phyloP scores from a whole-genome alignment of 1,140 invertebrate genomes.

The Drosophila cardini region DNA sequence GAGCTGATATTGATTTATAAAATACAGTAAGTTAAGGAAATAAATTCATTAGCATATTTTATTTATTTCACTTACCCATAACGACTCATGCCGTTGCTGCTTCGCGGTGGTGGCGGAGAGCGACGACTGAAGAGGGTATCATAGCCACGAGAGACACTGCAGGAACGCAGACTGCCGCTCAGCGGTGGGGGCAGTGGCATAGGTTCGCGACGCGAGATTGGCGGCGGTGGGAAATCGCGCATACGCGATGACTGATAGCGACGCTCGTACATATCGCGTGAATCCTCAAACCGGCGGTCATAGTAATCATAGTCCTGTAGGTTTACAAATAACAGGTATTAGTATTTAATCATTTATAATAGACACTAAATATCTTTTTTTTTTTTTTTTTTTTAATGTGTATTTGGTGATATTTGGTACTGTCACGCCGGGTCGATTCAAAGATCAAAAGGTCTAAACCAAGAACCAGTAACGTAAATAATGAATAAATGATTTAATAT shows the following conservation, averaged over 20 bases:
- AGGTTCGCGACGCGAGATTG: conserved; percentile 86
- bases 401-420: conserved; percentile 10
- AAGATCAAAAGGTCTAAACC: conserved; percentile 10
- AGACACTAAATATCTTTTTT: no score
- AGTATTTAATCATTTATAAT: background rate
- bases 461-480: background rate
- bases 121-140: conserved; percentile 92
- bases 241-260: conserved; percentile 89
- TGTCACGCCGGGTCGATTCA: conserved; percentile 35
- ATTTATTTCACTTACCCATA: conserved; percentile 84
- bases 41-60: no score
- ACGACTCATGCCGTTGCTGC: conserved; percentile 84
- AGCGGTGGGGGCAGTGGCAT: conserved; percentile 84
- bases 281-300: conserved; percentile 91
- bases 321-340: conserved; percentile 8
- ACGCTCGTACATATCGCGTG: conserved; percentile 91
- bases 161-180: conserved; percentile 86
- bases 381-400: background rate
- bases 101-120: conserved; percentile 87
- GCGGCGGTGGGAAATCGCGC: conserved; percentile 87
- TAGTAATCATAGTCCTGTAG: conserved; percentile 93
- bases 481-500: background rate
- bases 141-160: conserved; percentile 88
- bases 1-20: conserved; percentile 35
- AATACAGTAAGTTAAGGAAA: background rate